phyloP scores from a whole-genome alignment of 30 jellyfish, hydroid and myxozoan species.

The Hydra vulgaris region DNA sequence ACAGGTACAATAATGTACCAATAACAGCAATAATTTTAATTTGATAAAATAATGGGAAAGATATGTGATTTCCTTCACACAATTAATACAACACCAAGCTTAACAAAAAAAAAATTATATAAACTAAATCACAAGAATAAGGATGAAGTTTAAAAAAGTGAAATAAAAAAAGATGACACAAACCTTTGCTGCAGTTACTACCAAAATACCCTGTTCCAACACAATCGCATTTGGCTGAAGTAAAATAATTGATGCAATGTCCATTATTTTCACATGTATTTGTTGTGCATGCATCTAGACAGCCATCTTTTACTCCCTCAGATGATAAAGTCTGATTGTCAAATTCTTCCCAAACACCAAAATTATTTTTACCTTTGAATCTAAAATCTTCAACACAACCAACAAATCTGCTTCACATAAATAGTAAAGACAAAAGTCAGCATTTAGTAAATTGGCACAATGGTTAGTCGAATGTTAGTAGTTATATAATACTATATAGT shows the following conservation, averaged over 20 bases:
- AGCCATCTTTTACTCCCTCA: slow-evolving; percentile 30
- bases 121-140: too few species aligned
- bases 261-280: slow-evolving; percentile 40
- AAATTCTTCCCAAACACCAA: slow-evolving; percentile 9
- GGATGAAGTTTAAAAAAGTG: too few species aligned
- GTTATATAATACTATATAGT: not conserved
- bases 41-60: too few species aligned
- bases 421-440: slow-evolving; percentile 32
- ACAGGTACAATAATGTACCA: too few species aligned
- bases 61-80: too few species aligned
- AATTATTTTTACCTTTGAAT: not conserved
- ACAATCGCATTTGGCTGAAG: slow-evolving; percentile 50
- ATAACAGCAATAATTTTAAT: too few species aligned
- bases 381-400: slow-evolving; percentile 60
- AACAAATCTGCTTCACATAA: slow-evolving; percentile 45
- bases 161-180: too few species aligned
- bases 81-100: too few species aligned
- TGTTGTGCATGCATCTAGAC: slow-evolving; percentile 37
- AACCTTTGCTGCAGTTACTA: slow-evolving; percentile 47
- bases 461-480: slow-evolving; percentile 26
- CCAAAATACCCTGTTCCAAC: slow-evolving; percentile 69
- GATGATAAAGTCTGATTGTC: not conserved
- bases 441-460: slow-evolving; percentile 14
- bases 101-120: too few species aligned
- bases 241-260: slow-evolving; percentile 40